Conservation (phyloP, 2,888 invertebrate genomes). For the Omphaloscelis lunosa region DNA sequence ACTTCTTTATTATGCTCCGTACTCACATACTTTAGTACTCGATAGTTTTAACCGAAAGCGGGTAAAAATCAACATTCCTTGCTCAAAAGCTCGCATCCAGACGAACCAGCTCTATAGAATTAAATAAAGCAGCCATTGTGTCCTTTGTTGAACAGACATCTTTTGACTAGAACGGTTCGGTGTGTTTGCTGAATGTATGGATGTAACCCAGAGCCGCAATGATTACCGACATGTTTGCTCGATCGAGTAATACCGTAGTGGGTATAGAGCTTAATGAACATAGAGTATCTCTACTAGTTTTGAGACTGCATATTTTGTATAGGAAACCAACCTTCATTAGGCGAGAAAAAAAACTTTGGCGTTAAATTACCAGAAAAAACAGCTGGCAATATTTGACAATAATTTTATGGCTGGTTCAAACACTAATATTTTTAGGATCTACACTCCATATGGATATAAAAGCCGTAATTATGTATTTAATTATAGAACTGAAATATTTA, state of each 20-base stretch:
- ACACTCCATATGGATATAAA: neutral
- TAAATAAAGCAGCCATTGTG: neutral
- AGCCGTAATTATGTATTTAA: neutral
- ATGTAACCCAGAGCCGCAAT: too few relatives aligned
- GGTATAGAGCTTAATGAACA: neutral
- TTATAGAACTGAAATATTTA: neutral
- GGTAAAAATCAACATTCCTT: neutral
- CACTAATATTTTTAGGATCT: too few relatives aligned
- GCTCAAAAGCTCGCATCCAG: neutral
- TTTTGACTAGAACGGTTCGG: too few relatives aligned
- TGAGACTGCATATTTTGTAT: neutral
- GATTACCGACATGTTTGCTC: neutral
- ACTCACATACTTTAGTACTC: neutral
- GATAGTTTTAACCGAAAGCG: neutral
- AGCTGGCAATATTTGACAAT: neutral
- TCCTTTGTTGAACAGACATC: neutral
- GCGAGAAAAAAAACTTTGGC: neutral
- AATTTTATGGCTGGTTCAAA: neutral
- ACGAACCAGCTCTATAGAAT: neutral
- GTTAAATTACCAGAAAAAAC: neutral
- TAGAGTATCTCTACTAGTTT: neutral
- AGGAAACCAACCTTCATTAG: neutral
- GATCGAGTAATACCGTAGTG: neutral
- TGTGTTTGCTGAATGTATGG: too few relatives aligned
- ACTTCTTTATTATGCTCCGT: neutral